phyloP scores from a whole-genome alignment of 2,113 vertebrate genomes.

The Syrmaticus mikado region DNA sequence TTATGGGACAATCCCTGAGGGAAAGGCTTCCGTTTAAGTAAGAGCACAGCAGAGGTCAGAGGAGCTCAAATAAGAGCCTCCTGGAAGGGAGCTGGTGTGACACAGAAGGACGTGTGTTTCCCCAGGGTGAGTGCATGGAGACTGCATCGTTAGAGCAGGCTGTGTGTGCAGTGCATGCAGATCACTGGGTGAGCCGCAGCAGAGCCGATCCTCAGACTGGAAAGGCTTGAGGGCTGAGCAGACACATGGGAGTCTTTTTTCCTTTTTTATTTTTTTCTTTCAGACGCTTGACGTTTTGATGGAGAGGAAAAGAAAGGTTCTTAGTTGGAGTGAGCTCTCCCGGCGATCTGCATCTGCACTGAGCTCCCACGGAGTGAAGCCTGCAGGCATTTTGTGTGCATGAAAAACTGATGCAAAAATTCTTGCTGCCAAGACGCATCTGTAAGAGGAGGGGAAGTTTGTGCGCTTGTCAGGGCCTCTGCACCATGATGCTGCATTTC shows the following conservation, averaged over 20 bases:
- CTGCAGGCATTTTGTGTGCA: background rate
- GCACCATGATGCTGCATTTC: background rate
- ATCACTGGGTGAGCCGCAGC: background rate
- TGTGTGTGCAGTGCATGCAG: background rate
- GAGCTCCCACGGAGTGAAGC: background rate
- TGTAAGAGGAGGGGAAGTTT: background rate
- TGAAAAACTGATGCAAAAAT: background rate
- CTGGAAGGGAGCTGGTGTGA: fast-evolving
- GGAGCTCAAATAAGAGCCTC: background rate
- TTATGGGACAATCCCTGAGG: background rate
- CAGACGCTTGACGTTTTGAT: background rate
- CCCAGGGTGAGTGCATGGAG: background rate
- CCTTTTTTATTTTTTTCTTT: fast-evolving
- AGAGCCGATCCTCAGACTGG: background rate
- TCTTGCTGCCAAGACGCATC: background rate
- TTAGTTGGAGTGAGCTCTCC: background rate
- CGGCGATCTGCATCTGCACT: background rate
- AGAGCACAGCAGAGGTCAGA: background rate
- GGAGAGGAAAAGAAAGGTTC: background rate
- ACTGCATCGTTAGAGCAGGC: background rate
- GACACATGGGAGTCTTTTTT: background rate
- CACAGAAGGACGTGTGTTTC: fast-evolving
- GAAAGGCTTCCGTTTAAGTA: background rate
- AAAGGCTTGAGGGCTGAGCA: background rate
- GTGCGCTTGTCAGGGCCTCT: background rate